phyloP scores from a whole-genome alignment of 2,888 invertebrate species.

The Drosophila multiciliata region DNA sequence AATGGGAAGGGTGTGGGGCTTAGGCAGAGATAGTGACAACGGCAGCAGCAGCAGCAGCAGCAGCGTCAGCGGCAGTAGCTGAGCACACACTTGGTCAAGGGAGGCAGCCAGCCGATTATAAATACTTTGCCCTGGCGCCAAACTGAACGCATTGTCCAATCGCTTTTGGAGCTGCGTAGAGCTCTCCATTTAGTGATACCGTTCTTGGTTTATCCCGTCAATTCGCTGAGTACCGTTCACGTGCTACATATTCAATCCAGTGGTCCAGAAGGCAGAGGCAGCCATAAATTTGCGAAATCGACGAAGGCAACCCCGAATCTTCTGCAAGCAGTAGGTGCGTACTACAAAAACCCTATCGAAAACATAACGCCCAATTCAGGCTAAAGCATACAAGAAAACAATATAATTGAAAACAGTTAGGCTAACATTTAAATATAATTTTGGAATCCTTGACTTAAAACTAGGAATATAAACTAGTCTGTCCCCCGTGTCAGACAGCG shows the following conservation, averaged over 20 bases:
- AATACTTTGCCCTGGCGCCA: constrained; percentile 60
- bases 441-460: not conserved
- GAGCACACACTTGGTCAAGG: constrained; percentile 32
- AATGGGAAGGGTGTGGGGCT: not conserved
- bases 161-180: constrained; percentile 77
- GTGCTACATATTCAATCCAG: constrained; percentile 34
- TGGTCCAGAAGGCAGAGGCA: constrained; percentile 82
- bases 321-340: constrained; percentile 57
- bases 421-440: not conserved
- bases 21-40: constrained; percentile 1
- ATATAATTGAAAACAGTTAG: constrained; percentile 17
- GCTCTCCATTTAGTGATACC: constrained; percentile 75
- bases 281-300: constrained; percentile 93
- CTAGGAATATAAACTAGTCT: too few species aligned
- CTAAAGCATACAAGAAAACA: constrained; percentile 11
- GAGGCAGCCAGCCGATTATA: constrained; percentile 59
- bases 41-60: not conserved
- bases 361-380: constrained; percentile 16
- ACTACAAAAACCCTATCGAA: constrained; percentile 23
- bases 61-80: not conserved
- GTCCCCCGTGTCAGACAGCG: too few species aligned
- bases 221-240: constrained; percentile 54
- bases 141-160: constrained; percentile 77
- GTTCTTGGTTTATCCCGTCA: constrained; percentile 23
- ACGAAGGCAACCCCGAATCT: constrained; percentile 86